These are phyloP conservation scores for Biston betularia DNA, from an alignment of 2,888 invertebrate species.

Conservation along the genomic window DNA sequence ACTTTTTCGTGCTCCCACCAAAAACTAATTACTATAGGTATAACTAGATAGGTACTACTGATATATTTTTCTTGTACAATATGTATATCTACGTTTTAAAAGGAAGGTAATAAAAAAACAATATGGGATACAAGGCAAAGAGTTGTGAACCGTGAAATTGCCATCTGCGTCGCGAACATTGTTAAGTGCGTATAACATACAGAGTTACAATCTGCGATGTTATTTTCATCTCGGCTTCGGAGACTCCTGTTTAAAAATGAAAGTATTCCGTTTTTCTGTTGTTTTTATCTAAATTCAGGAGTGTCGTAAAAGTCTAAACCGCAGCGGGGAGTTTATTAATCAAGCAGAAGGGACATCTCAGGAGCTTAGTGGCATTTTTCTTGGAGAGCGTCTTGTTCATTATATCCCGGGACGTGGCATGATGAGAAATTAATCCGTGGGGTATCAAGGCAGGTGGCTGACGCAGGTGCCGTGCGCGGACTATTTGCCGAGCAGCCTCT, in stretches of 20 bases:
- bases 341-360: slow-evolving; percentile 68
- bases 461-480: slow-evolving; percentile 70
- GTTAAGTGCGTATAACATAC: slow-evolving; percentile 59
- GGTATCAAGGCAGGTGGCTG: slow-evolving; percentile 65
- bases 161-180: slow-evolving; percentile 68
- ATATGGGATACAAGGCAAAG: slow-evolving; percentile 62
- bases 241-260: slow-evolving; percentile 11
- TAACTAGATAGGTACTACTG: slow-evolving; percentile 33
- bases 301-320: slow-evolving; percentile 58
- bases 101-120: slow-evolving; percentile 60
- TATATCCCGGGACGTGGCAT: slow-evolving; percentile 73
- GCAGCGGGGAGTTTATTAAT: slow-evolving; percentile 77
- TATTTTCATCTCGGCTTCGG: slow-evolving; percentile 28
- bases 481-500: slow-evolving; percentile 64
- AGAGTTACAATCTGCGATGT: slow-evolving; percentile 47
- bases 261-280: slow-evolving; percentile 9
- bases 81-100: slow-evolving; percentile 52
- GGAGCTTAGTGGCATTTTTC: slow-evolving; percentile 78
- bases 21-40: slow-evolving; percentile 1
- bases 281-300: slow-evolving; percentile 53
- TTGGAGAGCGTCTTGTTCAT: slow-evolving; percentile 67
- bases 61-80: slow-evolving; percentile 42
- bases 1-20: too few species aligned
- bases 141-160: slow-evolving; percentile 72
- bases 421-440: slow-evolving; percentile 84